phyloP scores from a whole-genome alignment of 2,888 invertebrate genomes.

The Agonopterix subpropinquella region DNA sequence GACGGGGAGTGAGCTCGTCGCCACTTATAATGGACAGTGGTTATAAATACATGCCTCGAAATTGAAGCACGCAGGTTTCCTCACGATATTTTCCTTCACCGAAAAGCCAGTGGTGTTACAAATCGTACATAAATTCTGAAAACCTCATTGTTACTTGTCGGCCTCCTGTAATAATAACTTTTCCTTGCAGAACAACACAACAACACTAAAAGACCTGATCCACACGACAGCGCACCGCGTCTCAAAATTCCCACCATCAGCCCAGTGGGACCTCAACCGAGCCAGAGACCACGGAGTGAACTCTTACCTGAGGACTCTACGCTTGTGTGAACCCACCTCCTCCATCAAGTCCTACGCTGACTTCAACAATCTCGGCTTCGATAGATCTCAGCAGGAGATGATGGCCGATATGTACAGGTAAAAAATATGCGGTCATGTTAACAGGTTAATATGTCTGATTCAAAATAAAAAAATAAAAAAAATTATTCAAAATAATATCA shows the following conservation, averaged over 20 bases:
- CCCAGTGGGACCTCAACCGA: conserved; percentile 65
- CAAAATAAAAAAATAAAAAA: too few relatives aligned
- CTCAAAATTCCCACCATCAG: conserved; percentile 71
- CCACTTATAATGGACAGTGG: too few relatives aligned
- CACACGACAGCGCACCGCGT: conserved; percentile 79
- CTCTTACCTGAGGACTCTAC: conserved; percentile 81
- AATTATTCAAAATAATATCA: too few relatives aligned
- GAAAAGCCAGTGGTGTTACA: too few relatives aligned
- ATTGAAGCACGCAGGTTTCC: too few relatives aligned
- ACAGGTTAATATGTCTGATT: too few relatives aligned
- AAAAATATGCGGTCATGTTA: conserved; percentile 4
- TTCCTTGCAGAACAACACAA: conserved; percentile 72
- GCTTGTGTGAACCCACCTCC: conserved; percentile 78
- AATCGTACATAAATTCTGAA: too few relatives aligned
- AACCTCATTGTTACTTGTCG: too few relatives aligned
- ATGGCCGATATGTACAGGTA: conserved; percentile 82
- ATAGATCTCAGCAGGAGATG: conserved; percentile 75
- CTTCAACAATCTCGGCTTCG: conserved; percentile 73
- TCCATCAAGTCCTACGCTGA: conserved; percentile 73
- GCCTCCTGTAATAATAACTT: neutral
- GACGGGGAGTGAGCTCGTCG: too few relatives aligned
- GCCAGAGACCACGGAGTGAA: conserved; percentile 88
- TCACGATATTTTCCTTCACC: too few relatives aligned
- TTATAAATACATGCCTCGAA: too few relatives aligned
- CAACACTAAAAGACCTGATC: conserved; percentile 77